phyloP scores from a whole-genome alignment of 2,797 vertebrate genomes.

The Hapalemur alaotrensis region DNA sequence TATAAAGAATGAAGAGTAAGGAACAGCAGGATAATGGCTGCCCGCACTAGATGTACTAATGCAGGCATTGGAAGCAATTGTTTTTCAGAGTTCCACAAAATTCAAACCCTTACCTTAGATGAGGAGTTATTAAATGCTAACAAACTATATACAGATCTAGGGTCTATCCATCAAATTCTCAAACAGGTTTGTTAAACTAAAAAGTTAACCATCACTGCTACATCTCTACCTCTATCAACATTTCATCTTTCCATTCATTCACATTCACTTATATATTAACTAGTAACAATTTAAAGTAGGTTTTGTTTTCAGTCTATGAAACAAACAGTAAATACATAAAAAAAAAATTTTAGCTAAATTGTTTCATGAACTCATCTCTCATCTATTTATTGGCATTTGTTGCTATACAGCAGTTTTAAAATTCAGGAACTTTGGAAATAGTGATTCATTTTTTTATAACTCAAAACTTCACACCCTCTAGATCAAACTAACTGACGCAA shows the following conservation, averaged over 20 bases:
- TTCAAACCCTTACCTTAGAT: neutral
- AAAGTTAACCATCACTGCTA: neutral
- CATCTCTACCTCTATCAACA: neutral
- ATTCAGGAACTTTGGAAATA: neutral
- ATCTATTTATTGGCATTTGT: neutral
- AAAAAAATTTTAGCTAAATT: neutral
- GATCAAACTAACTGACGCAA: neutral
- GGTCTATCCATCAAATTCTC: neutral
- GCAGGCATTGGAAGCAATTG: neutral
- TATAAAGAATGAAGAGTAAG: neutral
- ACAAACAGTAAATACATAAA: neutral
- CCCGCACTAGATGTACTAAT: neutral
- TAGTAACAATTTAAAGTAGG: neutral
- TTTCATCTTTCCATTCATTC: neutral
- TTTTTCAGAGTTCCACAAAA: neutral
- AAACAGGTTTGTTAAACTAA: neutral
- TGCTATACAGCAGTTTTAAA: neutral
- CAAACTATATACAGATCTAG: neutral
- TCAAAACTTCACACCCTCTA: constrained; percentile 1
- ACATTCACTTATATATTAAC: neutral
- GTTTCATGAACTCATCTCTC: neutral
- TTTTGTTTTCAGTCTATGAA: neutral
- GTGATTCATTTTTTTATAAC: neutral
- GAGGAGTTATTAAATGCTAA: neutral
- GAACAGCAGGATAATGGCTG: neutral